Evolutionary conservation across 2,113 vertebrate species (phyloP).

Genomic region (Hemicordylus capensis): DNA sequence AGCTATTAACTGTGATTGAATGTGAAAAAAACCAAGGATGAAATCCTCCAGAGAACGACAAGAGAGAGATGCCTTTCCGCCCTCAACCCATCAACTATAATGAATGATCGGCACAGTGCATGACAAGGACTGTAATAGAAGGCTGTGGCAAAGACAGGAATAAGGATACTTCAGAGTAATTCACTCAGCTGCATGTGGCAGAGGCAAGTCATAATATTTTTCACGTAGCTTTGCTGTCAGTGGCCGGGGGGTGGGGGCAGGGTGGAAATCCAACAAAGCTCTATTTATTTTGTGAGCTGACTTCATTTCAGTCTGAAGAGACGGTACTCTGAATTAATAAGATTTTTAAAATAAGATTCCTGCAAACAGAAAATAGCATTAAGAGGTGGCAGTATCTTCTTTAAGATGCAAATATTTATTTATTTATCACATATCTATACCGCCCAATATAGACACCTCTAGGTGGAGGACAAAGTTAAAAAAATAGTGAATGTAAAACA

Average conservation of each 20-base stretch:
- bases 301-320: slow-evolving; percentile 28
- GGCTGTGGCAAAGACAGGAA: slow-evolving; percentile 63
- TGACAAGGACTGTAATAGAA: slow-evolving; percentile 59
- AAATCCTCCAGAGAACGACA: slow-evolving; percentile 78
- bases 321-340: slow-evolving; percentile 39
- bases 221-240: slow-evolving; percentile 44
- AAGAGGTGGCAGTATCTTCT: background rate
- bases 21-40: slow-evolving; percentile 69
- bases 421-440: too few species aligned
- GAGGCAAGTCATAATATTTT: slow-evolving; percentile 61
- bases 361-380: background rate
- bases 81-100: slow-evolving; percentile 69
- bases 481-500: too few species aligned
- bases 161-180: slow-evolving; percentile 68
- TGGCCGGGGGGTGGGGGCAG: too few species aligned
- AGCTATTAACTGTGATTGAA: slow-evolving; percentile 90
- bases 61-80: slow-evolving; percentile 69
- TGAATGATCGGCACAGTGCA: slow-evolving; percentile 67
- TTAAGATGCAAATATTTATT: background rate
- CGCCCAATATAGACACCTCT: too few species aligned
- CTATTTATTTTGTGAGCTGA: slow-evolving; percentile 43
- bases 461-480: too few species aligned
- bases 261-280: background rate
- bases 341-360: slow-evolving; percentile 24
- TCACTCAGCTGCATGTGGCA: slow-evolving; percentile 55